phyloP scores from a whole-genome alignment of 2,113 vertebrate species.

The Terrapene triunguis region DNA sequence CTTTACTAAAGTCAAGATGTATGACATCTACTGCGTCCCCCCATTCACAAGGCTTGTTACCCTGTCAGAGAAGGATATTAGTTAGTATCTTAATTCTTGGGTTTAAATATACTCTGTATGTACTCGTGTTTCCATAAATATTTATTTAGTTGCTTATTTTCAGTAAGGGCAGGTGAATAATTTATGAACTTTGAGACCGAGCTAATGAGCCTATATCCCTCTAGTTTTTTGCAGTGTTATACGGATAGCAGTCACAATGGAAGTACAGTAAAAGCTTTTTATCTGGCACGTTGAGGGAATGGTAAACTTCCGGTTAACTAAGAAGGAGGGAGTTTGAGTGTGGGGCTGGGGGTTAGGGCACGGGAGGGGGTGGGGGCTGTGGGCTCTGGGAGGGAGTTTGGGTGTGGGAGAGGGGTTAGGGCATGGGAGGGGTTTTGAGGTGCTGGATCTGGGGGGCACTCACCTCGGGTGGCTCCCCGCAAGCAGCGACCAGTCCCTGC shows the following conservation, averaged over 20 bases:
- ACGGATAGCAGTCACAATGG: neutral
- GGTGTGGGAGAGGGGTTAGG: no score
- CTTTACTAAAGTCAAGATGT: neutral
- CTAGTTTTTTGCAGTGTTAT: neutral
- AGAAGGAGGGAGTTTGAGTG: no score
- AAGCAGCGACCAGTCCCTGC: no score
- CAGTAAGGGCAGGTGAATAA: neutral
- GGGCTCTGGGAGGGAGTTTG: no score
- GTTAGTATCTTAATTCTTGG: neutral
- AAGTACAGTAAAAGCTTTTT: neutral
- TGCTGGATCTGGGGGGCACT: no score
- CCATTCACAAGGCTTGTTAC: neutral
- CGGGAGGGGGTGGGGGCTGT: no score
- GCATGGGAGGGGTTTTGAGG: no score
- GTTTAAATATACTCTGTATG: neutral
- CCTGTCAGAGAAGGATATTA: neutral
- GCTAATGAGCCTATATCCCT: neutral
- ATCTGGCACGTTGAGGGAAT: no score
- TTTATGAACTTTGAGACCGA: neutral
- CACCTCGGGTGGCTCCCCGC: no score
- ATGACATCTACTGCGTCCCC: neutral
- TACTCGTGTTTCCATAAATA: neutral
- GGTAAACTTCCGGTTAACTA: no score
- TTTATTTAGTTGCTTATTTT: neutral
- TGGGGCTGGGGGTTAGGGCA: no score